Percentiles rank a stretch among this genome's conserved stretches.
phyloP scores from a whole-genome alignment of 2,888 invertebrate genomes.

The Amaurobius ferox region DNA sequence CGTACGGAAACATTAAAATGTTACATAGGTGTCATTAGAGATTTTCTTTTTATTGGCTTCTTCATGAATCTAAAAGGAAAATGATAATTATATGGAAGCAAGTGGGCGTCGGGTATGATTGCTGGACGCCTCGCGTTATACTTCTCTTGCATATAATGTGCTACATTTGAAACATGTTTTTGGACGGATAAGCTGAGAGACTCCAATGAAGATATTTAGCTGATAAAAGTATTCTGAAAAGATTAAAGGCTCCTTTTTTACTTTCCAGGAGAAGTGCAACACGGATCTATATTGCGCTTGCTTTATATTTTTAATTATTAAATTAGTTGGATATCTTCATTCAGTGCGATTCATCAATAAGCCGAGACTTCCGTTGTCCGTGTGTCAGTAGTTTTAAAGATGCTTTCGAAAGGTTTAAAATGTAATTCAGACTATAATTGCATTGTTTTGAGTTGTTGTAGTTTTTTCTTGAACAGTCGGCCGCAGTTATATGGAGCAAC shows the following conservation, averaged over 20 bases:
- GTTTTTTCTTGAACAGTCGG: no score
- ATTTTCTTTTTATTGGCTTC: not conserved
- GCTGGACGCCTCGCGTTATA: slow-evolving; percentile 3
- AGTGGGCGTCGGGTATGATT: slow-evolving; percentile 11
- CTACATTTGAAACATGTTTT: slow-evolving; percentile 3
- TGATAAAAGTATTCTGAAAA: not conserved
- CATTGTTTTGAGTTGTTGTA: no score
- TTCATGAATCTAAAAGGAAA: slow-evolving; percentile 4
- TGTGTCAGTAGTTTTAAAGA: no score
- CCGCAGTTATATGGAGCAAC: no score
- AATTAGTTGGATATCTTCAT: no score
- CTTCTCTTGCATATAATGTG: slow-evolving; percentile 12
- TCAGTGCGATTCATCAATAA: no score
- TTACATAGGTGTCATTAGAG: slow-evolving; percentile 9
- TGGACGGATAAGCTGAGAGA: not conserved
- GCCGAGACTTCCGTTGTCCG: no score
- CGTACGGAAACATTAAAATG: not conserved
- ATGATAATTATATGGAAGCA: slow-evolving; percentile 14
- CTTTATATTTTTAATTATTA: no score
- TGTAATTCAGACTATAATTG: no score
- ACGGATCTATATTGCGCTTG: no score
- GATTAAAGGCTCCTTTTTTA: not conserved
- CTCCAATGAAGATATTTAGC: not conserved
- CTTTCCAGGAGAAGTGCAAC: not conserved
- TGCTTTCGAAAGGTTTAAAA: no score